phyloP scores from a whole-genome alignment of 1,140 invertebrate genomes.

The Myzus persicae region DNA sequence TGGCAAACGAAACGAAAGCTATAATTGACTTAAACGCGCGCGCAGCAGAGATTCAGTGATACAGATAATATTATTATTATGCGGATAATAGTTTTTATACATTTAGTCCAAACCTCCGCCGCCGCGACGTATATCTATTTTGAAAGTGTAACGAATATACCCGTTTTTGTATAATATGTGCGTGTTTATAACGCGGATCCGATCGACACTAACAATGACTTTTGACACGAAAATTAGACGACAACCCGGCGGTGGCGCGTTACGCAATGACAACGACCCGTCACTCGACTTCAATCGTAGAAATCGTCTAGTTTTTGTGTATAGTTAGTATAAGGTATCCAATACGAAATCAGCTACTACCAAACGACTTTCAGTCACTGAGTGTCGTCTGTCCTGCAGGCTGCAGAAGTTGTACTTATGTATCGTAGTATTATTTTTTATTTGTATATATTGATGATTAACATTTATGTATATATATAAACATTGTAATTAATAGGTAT shows the following conservation, averaged over 20 bases:
- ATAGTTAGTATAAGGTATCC: neutral
- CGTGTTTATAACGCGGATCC: neutral
- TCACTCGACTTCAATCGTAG: neutral
- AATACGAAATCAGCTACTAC: neutral
- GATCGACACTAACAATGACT: neutral
- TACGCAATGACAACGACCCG: neutral
- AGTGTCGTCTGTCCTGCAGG: neutral
- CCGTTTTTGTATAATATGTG: neutral
- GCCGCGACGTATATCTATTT: neutral
- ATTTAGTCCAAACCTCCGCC: neutral
- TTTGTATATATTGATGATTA: neutral
- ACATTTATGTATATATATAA: too few relatives aligned
- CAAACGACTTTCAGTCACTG: neutral
- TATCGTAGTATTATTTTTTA: neutral
- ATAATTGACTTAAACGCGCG: neutral
- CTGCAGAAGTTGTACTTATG: neutral
- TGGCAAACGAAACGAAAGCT: conserved; percentile 34
- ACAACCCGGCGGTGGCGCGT: neutral
- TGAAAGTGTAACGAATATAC: neutral
- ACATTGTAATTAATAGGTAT: neutral
- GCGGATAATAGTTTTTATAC: neutral
- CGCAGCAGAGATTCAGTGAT: neutral
- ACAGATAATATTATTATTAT: neutral
- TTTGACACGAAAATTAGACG: neutral
- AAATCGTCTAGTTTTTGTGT: neutral